A percentile compares a stretch with the other conserved stretches of the same genome.
Evolutionary conservation across 2,113 vertebrate genomes (phyloP).

Genomic region (Calidris pugnax): DNA sequence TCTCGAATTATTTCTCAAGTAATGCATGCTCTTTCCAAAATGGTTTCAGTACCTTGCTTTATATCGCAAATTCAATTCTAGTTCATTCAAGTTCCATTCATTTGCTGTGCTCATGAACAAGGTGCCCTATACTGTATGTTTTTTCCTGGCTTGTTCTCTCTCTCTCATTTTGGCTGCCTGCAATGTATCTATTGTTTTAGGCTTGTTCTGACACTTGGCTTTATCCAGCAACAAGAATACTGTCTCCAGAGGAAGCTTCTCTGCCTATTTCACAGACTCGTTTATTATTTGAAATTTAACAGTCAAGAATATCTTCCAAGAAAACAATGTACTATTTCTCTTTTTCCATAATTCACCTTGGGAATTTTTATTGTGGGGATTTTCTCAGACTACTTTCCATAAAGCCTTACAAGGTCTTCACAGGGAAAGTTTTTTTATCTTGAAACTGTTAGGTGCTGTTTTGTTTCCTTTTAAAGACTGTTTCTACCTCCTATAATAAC

Average conservation of each 20-base stretch:
- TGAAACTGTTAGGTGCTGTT: background rate
- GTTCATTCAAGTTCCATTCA: background rate
- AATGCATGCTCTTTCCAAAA: background rate
- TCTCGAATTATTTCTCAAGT: background rate
- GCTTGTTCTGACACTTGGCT: background rate
- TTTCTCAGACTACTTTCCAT: background rate
- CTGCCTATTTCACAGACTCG: background rate
- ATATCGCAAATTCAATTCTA: background rate
- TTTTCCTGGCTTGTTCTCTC: background rate
- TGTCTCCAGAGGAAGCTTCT: background rate
- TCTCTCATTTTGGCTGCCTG: background rate
- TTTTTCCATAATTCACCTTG: background rate
- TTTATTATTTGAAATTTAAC: background rate
- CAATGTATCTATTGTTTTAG: background rate
- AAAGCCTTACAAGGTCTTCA: background rate
- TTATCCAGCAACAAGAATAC: background rate
- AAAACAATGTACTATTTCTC: background rate
- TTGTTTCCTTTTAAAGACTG: background rate
- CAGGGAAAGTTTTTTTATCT: background rate
- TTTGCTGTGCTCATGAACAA: background rate
- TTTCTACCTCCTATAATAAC: background rate
- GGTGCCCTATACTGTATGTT: background rate
- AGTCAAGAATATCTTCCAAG: background rate
- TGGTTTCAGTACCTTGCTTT: background rate
- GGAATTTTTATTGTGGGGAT: background rate